Evolutionary conservation across 2,113 vertebrate genomes (phyloP).

Genomic region (Calyptomena viridis): DNA sequence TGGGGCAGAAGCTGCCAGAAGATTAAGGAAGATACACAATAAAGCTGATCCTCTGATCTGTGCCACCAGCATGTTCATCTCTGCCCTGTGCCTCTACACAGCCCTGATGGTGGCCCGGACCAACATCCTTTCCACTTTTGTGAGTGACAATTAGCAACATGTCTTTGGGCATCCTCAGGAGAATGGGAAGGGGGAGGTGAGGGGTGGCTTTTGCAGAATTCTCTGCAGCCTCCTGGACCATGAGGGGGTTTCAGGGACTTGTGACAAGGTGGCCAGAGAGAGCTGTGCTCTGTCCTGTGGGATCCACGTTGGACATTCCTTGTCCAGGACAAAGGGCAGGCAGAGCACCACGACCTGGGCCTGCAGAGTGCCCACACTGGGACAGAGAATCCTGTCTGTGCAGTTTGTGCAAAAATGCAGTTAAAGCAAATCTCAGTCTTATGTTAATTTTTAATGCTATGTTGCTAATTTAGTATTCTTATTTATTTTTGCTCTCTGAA

Average conservation of each 20-base stretch:
- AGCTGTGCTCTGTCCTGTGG: background rate
- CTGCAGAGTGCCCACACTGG: background rate
- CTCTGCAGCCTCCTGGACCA: background rate
- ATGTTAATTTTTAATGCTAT: constrained; percentile 17
- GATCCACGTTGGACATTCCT: rapidly evolving
- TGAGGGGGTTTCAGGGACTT: background rate
- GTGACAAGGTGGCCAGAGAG: background rate
- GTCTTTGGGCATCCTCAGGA: background rate
- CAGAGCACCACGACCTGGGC: background rate
- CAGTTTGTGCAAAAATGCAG: background rate
- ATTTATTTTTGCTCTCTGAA: constrained; percentile 18
- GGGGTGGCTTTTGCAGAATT: background rate
- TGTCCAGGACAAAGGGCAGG: background rate
- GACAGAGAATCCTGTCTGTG: background rate
- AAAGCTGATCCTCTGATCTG: constrained; percentile 89
- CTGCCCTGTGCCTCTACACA: constrained; percentile 80
- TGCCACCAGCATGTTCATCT: constrained; percentile 82
- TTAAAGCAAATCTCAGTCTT: background rate
- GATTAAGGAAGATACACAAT: constrained; percentile 73
- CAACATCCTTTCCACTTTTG: constrained; percentile 80
- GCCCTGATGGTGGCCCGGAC: constrained; percentile 77
- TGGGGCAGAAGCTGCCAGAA: constrained; percentile 77
- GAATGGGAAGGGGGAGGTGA: background rate
- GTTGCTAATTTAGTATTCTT: background rate
- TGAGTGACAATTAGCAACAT: constrained; percentile 68